Conservation (phyloP, 2,797 vertebrate species). For the Eulemur rubriventer region DNA sequence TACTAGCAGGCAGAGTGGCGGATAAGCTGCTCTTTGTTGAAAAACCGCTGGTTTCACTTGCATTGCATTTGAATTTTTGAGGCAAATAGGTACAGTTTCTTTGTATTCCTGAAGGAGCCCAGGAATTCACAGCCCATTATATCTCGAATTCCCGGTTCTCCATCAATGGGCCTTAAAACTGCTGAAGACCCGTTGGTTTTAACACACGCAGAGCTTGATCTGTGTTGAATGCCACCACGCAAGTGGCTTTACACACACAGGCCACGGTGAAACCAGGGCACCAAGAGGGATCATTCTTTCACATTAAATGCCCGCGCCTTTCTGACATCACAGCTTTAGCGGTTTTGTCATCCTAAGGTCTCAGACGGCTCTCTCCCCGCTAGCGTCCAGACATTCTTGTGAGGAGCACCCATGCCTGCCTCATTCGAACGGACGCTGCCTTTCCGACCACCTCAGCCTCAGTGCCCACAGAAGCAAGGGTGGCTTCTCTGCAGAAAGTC, state of each 20-base stretch:
- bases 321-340: neutral
- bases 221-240: neutral
- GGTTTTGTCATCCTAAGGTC: neutral
- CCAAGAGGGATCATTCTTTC: neutral
- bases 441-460: neutral
- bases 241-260: neutral
- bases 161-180: neutral
- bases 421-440: neutral
- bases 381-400: neutral
- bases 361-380: neutral
- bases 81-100: conserved; percentile 33
- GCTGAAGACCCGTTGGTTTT: neutral
- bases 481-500: neutral
- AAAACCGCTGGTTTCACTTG: conserved; percentile 53
- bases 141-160: neutral
- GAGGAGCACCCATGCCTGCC: neutral
- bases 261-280: neutral
- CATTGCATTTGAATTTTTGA: conserved; percentile 55
- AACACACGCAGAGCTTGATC: neutral
- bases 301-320: neutral
- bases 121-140: neutral
- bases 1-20: conserved; percentile 47
- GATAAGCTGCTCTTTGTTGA: conserved; percentile 60
- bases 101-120: conserved; percentile 52
- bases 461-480: neutral